Evolutionary conservation across 2,888 invertebrate genomes (phyloP), one percentile per base, ranked within the genome.

Genomic region (Pseudolycoriella hygida): DNA sequence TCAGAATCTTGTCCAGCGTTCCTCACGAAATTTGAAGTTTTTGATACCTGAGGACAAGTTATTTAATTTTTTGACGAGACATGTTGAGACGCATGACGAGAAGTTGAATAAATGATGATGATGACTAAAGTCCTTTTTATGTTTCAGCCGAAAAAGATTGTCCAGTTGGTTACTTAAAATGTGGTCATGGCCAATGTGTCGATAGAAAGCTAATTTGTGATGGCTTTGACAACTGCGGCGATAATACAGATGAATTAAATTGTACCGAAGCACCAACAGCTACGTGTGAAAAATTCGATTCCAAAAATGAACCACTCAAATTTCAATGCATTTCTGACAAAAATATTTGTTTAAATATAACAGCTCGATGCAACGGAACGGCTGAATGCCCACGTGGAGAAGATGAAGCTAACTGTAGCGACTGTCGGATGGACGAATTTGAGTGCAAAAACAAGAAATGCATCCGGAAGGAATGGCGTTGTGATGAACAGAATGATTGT

Each of bases 321-420:
- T 65, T 55, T 44, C 60, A 62, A 43, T 66, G 65, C 46, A 31
- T 48, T 3, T 62, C 63, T 17, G 55, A 60, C 44, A 43, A 53
- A 2, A 55, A 49, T 1, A 42, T 60, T 3, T 66, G 65, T 17
- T 46, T 64, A 1, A 57, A 60, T 11, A 41, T 53, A 2, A 46
- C 51, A 2, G 56, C 25, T 46, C 77, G 77, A 20, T 82, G 81
- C 56, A 73, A 81, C 56, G 70, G 72, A 12, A 72, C 68, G 4
- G 56, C 69, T 0, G 83, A 86, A 48, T 86, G 86, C 54, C 78
- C 80, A 0, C 69, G 73, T 1, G 74, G 73, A 2, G 82, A 83
- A 47, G 86, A 87, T 52, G 86, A 86, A 56, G 58, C 60, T 2
- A 67, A 66, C 19, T 81, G 80, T 52, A 64, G 57, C 0, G 59